These are phyloP conservation scores for Xiphophorus birchmanni DNA, from an alignment of 2,797 vertebrate species.

Conservation along the genomic window DNA sequence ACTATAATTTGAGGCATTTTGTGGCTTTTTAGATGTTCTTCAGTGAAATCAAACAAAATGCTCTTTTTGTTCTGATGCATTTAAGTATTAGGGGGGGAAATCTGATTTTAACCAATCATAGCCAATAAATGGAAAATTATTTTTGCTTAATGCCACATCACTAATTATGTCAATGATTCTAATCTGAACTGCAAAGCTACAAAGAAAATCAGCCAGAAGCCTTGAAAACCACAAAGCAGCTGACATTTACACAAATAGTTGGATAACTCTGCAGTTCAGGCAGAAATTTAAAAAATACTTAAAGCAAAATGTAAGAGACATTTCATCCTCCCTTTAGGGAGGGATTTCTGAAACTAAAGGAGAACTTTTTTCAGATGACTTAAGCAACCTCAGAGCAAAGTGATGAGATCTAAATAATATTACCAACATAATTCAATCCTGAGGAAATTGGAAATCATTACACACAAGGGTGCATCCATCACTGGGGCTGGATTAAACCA, in stretches of 20 bases:
- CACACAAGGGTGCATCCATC: constrained; percentile 38
- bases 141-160: not conserved
- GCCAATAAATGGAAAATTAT: not conserved
- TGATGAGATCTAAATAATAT: not conserved
- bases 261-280: not conserved
- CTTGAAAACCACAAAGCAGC: not conserved
- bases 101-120: not conserved
- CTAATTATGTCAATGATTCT: not conserved
- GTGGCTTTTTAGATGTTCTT: not conserved
- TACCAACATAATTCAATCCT: not conserved
- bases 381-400: not conserved
- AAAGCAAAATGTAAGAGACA: not conserved
- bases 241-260: not conserved
- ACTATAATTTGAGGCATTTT: not conserved
- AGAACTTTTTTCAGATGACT: not conserved
- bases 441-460: not conserved
- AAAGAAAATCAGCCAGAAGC: not conserved
- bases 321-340: not conserved
- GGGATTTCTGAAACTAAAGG: not conserved
- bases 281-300: not conserved
- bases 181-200: not conserved
- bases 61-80: not conserved
- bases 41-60: not conserved
- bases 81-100: not conserved
- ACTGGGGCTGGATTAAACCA: constrained; percentile 59